Percentiles rank a stretch among this genome's conserved stretches.
Conservation (phyloP, 1,140 invertebrate species). For the Heliothis subflexa region DNA sequence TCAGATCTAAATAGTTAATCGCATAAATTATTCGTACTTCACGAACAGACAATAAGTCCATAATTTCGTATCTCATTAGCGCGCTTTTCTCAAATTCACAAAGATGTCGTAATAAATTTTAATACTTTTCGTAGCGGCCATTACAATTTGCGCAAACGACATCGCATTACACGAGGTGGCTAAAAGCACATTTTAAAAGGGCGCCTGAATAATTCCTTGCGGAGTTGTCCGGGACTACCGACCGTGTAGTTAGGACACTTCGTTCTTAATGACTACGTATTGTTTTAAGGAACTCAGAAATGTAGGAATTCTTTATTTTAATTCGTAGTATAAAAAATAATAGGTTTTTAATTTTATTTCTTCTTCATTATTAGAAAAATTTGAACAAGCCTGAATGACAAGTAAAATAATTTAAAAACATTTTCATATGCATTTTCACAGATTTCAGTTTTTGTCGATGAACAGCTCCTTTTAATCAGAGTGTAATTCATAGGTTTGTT, state of each 20-base stretch:
- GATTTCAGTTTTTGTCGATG: too few relatives aligned
- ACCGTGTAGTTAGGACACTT: constrained; percentile 39
- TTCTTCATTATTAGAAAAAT: background rate
- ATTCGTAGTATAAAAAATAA: background rate
- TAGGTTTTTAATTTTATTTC: too few relatives aligned
- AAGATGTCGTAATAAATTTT: constrained; percentile 59
- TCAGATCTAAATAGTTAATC: constrained; percentile 21
- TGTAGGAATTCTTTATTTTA: constrained; percentile 22
- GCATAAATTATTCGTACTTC: constrained; percentile 31
- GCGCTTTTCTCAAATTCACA: constrained; percentile 38
- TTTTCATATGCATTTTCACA: background rate
- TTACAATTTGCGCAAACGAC: constrained; percentile 63
- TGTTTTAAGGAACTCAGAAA: constrained; percentile 29
- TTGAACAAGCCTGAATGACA: background rate
- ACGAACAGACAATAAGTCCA: constrained; percentile 24
- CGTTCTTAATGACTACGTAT: constrained; percentile 36
- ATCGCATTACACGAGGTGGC: constrained; percentile 58
- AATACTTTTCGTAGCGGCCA: constrained; percentile 57
- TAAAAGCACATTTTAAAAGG: constrained; percentile 68
- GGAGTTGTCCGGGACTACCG: constrained; percentile 34
- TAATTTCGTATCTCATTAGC: constrained; percentile 41
- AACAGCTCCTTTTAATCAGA: too few relatives aligned
- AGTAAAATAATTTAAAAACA: background rate
- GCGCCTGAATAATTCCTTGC: constrained; percentile 59
- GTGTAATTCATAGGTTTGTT: too few relatives aligned